A percentile compares a stretch with the other conserved stretches of the same genome.
Conservation (phyloP, 2,888 invertebrate genomes). For the Drosophila mettleri region DNA sequence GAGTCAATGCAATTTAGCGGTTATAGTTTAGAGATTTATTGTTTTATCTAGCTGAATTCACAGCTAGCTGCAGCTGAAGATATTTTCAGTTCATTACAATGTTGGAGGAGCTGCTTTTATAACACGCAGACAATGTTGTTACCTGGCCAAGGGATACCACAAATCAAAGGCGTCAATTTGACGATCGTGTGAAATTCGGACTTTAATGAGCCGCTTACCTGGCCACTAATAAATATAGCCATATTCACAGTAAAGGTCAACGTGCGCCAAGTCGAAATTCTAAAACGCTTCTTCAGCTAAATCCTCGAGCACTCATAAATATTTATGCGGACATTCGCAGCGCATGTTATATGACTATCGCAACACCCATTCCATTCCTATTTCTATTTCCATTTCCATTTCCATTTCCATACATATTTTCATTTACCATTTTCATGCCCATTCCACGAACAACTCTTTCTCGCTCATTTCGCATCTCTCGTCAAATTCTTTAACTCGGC, state of each 20-base stretch:
- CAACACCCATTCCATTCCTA: slow-evolving; percentile 31
- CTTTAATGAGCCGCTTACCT: slow-evolving; percentile 17
- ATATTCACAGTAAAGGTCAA: not conserved
- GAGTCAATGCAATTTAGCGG: slow-evolving; percentile 57
- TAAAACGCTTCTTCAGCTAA: slow-evolving; percentile 10
- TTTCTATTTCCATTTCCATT: slow-evolving; percentile 28
- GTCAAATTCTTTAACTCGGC: slow-evolving; percentile 69
- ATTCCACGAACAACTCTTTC: slow-evolving; percentile 62
- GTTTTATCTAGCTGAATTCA: slow-evolving; percentile 65
- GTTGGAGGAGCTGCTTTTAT: slow-evolving; percentile 48
- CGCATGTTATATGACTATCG: slow-evolving; percentile 26
- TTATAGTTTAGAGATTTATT: slow-evolving; percentile 69
- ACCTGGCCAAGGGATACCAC: slow-evolving; percentile 18
- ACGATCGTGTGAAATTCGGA: slow-evolving; percentile 62
- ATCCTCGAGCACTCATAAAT: slow-evolving; percentile 64
- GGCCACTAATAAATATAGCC: not conserved
- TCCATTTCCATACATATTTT: slow-evolving; percentile 29
- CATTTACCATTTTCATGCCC: slow-evolving; percentile 35
- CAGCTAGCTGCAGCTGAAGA: slow-evolving; percentile 43
- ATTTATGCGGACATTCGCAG: slow-evolving; percentile 56
- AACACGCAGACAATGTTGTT: slow-evolving; percentile 26
- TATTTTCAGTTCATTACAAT: slow-evolving; percentile 53
- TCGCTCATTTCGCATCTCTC: slow-evolving; percentile 57
- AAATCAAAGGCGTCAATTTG: slow-evolving; percentile 44
- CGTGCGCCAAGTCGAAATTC: not conserved